A percentile compares a stretch with the other conserved stretches of the same genome.
phyloP scores from a whole-genome alignment of 2,797 vertebrate genomes.

The Buphagus erythrorhynchus region DNA sequence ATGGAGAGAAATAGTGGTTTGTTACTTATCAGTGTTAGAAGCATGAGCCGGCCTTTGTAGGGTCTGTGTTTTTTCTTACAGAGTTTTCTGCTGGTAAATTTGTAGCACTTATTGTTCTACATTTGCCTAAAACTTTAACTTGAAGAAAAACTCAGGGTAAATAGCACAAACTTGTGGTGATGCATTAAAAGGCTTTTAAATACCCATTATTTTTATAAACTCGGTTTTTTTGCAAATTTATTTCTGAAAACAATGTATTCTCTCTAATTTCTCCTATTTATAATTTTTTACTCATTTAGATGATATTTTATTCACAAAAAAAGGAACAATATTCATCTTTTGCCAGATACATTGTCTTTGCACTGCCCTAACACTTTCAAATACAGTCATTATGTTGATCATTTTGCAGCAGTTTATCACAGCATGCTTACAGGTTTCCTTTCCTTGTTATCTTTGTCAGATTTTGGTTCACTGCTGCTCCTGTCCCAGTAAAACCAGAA shows the following conservation, averaged over 20 bases:
- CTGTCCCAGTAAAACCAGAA: not conserved
- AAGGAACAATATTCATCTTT: not conserved
- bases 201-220: not conserved
- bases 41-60: not conserved
- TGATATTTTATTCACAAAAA: not conserved
- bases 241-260: not conserved
- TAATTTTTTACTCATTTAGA: not conserved
- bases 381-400: not conserved
- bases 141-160: not conserved
- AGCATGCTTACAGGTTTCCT: not conserved
- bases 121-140: not conserved
- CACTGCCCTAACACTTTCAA: not conserved
- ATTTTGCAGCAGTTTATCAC: not conserved
- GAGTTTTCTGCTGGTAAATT: not conserved
- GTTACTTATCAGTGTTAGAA: not conserved
- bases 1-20: not conserved
- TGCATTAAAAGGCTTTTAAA: not conserved
- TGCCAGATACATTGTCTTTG: not conserved
- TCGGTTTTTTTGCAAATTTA: not conserved
- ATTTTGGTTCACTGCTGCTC: not conserved
- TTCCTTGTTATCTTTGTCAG: not conserved
- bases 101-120: not conserved
- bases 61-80: not conserved
- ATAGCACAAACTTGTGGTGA: not conserved
- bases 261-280: not conserved